These are phyloP conservation scores for Streptopelia turtur DNA, from an alignment of 2,797 vertebrate genomes.

Conservation along the genomic window DNA sequence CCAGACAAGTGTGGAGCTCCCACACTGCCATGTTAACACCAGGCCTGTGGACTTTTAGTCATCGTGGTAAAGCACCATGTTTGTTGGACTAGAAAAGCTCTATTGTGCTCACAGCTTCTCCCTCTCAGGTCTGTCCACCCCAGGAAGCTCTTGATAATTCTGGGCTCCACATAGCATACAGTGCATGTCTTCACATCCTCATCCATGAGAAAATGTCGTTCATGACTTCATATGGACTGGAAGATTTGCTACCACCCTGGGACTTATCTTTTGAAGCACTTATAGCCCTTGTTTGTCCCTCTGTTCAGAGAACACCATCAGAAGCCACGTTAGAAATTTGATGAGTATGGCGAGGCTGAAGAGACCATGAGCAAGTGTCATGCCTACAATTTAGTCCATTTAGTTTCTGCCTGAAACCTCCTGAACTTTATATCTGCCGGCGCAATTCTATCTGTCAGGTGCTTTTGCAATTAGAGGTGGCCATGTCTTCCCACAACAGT, in stretches of 20 bases:
- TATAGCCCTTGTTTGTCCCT: not conserved
- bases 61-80: not conserved
- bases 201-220: not conserved
- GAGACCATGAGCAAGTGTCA: not conserved
- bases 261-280: not conserved
- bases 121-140: not conserved
- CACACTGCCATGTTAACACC: not conserved
- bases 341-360: not conserved
- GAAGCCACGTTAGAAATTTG: not conserved
- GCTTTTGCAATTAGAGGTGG: not conserved
- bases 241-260: not conserved
- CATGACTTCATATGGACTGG: not conserved
- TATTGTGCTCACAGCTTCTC: not conserved
- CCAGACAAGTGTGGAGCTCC: not conserved
- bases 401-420: not conserved
- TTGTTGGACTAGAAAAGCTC: not conserved
- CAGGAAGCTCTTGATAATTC: not conserved
- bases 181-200: not conserved
- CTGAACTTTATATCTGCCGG: not conserved
- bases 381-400: not conserved
- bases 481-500: not conserved
- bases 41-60: not conserved
- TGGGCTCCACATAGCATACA: not conserved
- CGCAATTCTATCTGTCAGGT: not conserved
- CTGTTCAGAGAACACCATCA: not conserved